phyloP scores from a whole-genome alignment of 2,113 vertebrate species.

The Scomber colias region DNA sequence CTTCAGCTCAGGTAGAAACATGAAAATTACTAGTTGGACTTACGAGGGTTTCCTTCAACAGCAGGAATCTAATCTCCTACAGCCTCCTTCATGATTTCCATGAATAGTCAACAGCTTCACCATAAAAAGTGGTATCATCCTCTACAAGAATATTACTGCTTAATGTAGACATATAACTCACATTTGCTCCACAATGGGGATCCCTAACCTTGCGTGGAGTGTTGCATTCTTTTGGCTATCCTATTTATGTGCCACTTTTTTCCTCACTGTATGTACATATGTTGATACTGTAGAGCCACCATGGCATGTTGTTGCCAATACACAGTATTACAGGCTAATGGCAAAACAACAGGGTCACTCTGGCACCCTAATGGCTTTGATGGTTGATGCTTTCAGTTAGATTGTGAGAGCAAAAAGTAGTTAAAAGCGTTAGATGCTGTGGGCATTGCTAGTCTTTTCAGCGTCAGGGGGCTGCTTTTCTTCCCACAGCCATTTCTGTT shows the following conservation, averaged over 20 bases:
- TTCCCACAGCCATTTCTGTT: constrained; percentile 58
- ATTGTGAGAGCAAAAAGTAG: constrained; percentile 72
- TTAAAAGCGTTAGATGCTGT: constrained; percentile 61
- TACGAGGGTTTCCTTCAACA: constrained; percentile 68
- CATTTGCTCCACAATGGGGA: constrained; percentile 65
- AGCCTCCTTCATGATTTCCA: constrained; percentile 68
- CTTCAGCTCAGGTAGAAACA: constrained; percentile 69
- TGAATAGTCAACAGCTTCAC: constrained; percentile 74
- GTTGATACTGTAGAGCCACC: constrained; percentile 53
- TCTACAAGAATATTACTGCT: constrained; percentile 69
- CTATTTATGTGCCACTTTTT: constrained; percentile 63
- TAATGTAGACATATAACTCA: constrained; percentile 79
- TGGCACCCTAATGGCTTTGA: constrained; percentile 71
- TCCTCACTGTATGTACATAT: constrained; percentile 40
- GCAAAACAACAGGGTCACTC: constrained; percentile 68
- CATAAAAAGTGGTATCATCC: constrained; percentile 72
- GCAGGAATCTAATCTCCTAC: constrained; percentile 71
- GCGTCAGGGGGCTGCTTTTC: constrained; percentile 50
- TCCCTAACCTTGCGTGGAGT: constrained; percentile 57
- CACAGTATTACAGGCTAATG: constrained; percentile 66
- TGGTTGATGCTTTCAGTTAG: constrained; percentile 74
- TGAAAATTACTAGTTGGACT: constrained; percentile 71
- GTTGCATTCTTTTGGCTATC: constrained; percentile 50
- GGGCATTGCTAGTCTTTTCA: constrained; percentile 59
- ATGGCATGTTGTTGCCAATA: constrained; percentile 62